Conservation (phyloP, 2,113 vertebrate species). For the Muscicapa adusta region DNA sequence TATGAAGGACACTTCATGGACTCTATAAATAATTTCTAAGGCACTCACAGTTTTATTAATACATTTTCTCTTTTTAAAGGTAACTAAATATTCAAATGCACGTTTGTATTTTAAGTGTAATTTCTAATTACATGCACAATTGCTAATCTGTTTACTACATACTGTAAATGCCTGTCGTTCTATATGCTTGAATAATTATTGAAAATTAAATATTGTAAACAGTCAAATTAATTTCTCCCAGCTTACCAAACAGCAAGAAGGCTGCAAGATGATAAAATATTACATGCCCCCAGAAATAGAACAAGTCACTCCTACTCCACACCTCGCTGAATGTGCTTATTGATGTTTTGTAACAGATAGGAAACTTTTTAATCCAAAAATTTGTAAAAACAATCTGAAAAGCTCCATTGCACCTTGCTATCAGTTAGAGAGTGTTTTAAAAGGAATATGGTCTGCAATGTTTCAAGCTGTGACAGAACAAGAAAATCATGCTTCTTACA, state of each 20-base stretch:
- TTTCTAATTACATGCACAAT: slow-evolving; percentile 80
- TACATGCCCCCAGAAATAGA: slow-evolving; percentile 41
- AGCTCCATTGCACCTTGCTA: neutral
- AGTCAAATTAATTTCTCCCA: slow-evolving; percentile 73
- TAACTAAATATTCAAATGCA: slow-evolving; percentile 68
- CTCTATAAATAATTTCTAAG: slow-evolving; percentile 8
- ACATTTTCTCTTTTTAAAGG: slow-evolving; percentile 47
- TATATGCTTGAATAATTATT: slow-evolving; percentile 76
- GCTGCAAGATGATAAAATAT: slow-evolving; percentile 50
- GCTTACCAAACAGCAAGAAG: slow-evolving; percentile 45
- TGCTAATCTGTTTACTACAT: slow-evolving; percentile 76
- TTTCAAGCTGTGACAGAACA: neutral
- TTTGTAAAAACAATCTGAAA: slow-evolving; percentile 14
- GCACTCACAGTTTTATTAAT: slow-evolving; percentile 19
- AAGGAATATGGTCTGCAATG: neutral
- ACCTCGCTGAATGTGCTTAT: neutral
- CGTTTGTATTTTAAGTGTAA: slow-evolving; percentile 67
- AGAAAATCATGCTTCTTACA: neutral
- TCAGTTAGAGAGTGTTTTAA: slow-evolving; percentile 10
- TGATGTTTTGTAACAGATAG: slow-evolving; percentile 22
- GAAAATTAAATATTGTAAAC: slow-evolving; percentile 77
- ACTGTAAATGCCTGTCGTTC: slow-evolving; percentile 69
- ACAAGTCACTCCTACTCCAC: slow-evolving; percentile 19
- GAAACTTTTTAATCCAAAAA: slow-evolving; percentile 45
- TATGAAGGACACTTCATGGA: neutral